phyloP scores from a whole-genome alignment of 92 coral and sea anemone genomes.

The Zoanthus sociatus region DNA sequence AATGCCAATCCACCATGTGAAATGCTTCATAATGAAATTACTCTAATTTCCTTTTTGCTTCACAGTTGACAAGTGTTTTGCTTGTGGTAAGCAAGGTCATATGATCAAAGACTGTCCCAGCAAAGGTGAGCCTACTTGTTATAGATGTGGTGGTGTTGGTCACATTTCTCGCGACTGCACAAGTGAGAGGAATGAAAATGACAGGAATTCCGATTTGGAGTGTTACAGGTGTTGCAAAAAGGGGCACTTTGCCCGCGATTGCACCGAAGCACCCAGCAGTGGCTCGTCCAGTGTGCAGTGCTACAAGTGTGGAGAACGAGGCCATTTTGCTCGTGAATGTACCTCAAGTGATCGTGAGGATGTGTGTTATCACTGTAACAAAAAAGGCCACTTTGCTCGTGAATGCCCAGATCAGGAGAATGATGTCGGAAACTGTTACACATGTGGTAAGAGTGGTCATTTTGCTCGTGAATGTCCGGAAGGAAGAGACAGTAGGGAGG shows the following conservation, averaged over 20 bases:
- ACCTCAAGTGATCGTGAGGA: conserved; percentile 37
- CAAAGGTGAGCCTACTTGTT: conserved; percentile 61
- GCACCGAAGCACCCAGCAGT: conserved; percentile 54
- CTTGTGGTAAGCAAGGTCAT: conserved; percentile 85
- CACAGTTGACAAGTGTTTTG: conserved; percentile 62
- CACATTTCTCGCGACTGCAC: conserved; percentile 57
- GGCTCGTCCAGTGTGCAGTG: conserved; percentile 17
- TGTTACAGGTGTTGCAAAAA: conserved; percentile 62
- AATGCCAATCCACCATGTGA: too few relatives aligned
- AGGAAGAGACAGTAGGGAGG: conserved; percentile 41
- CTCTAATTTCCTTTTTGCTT: background rate
- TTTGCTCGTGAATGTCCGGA: conserved; percentile 88
- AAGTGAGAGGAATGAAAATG: conserved; percentile 25
- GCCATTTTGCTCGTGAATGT: conserved; percentile 80
- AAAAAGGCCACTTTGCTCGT: conserved; percentile 84
- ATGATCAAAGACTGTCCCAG: conserved; percentile 76
- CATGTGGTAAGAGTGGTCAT: conserved; percentile 86
- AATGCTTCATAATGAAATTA: too few relatives aligned
- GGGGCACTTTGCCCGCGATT: conserved; percentile 88
- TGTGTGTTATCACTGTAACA: conserved; percentile 81
- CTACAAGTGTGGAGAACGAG: conserved; percentile 70
- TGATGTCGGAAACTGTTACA: conserved; percentile 69
- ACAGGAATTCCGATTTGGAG: conserved; percentile 8
- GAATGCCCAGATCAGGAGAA: conserved; percentile 68
- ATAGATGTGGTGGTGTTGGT: conserved; percentile 62